Evolutionary conservation across 2,797 vertebrate genomes (phyloP), one percentile per base, ranked within the genome.

Genomic region (Heteromormyrus szaboi): DNA sequence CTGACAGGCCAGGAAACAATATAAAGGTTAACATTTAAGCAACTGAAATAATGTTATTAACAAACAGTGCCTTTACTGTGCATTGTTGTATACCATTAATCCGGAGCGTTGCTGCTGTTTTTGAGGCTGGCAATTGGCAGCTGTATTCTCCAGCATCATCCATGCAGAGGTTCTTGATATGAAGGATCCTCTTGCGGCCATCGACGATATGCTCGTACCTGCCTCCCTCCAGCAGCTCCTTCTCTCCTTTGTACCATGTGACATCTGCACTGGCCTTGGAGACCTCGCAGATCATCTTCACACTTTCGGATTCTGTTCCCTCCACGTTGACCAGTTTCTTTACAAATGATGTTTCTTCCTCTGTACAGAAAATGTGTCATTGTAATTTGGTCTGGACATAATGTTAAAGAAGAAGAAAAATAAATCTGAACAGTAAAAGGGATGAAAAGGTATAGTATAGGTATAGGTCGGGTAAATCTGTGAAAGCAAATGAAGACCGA

Each of bases 301-400:
- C 94, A 44, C 96, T 98, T 91, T 99, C 98, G 0, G 96, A 96
- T 96, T 99, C 98, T 41, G 94, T 98, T 87, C 97, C 98, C 92
- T 99, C 98, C 90, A 98, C 94, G 19, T 97, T 97, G 90, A 96
- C 94, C 91, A 99, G 96, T 93, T 99, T 98, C 96, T 99, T 99
- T 54, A 96, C 97, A 94, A 99, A 99, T 92, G 97, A 92, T 4
- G 97, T 94, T 92, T 98, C 98, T 94, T 99, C 98, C 96, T 99
- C 98, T 99, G 95, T 72, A 95, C 93, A 33, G 91, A 87, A 6
- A 92, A 90, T 90, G 54, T 22, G 37, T 22, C 29, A 89, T 89
- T 48, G n/a, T 59, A 65, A 88, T 29, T 44, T 76, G 37, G 14
- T 50, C 59, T 33, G 51, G 41, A 65, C 37, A 44, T 51, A 50